phyloP scores from a whole-genome alignment of 1,140 invertebrate species.

The Euura saliciscinereae region DNA sequence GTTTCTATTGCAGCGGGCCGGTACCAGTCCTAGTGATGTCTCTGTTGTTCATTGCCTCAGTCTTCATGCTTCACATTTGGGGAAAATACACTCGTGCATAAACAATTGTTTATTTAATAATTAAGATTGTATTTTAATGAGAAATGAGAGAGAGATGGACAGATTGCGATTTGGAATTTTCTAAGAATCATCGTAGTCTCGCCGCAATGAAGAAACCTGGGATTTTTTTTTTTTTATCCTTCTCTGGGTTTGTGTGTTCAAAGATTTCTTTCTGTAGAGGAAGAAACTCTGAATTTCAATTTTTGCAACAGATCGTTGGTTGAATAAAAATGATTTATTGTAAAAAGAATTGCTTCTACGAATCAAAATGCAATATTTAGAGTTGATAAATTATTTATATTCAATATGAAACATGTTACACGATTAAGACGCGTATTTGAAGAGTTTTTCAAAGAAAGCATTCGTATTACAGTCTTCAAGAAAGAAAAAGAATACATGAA shows the following conservation, averaged over 20 bases:
- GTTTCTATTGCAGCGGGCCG: slow-evolving; percentile 80
- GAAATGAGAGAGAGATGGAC: slow-evolving; percentile 10
- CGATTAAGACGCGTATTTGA: no score
- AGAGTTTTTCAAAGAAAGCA: background rate
- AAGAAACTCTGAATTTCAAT: no score
- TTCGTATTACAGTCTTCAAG: background rate
- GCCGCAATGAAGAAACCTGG: slow-evolving; percentile 1
- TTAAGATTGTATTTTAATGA: slow-evolving; percentile 14
- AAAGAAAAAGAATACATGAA: no score
- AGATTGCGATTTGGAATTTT: background rate
- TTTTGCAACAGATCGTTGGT: no score
- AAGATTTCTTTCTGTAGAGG: no score
- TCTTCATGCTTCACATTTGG: slow-evolving; percentile 99
- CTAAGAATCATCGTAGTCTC: background rate
- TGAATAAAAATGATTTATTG: no score
- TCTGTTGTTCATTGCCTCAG: slow-evolving; percentile 97
- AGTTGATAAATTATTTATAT: no score
- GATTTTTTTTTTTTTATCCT: background rate
- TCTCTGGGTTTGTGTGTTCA: no score
- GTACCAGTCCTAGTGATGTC: slow-evolving; percentile 99
- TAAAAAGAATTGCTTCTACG: no score
- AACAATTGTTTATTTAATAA: slow-evolving; percentile 32
- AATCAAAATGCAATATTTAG: no score
- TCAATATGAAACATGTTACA: no score
- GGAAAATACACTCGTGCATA: slow-evolving; percentile 98